Percentiles rank a stretch among this genome's conserved stretches.
These are phyloP conservation scores for Strigamia transsilvanica DNA, from an alignment of 2,888 invertebrate species.

Conservation along the genomic window DNA sequence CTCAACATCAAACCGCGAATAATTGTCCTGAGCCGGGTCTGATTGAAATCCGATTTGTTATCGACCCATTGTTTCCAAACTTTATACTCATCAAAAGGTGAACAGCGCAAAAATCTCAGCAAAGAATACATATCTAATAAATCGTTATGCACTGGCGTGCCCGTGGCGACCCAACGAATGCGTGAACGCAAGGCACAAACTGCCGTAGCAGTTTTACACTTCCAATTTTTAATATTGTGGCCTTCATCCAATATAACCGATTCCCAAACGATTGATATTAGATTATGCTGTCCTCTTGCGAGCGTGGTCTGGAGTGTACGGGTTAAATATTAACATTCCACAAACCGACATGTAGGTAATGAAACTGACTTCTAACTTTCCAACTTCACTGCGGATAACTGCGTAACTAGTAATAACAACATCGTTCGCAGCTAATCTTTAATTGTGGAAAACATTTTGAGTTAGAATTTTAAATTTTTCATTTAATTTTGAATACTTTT, in stretches of 20 bases:
- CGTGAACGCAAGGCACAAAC: conserved; percentile 73
- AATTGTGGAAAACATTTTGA: conserved; percentile 55
- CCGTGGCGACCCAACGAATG: conserved; percentile 86
- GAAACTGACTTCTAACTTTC: conserved; percentile 1
- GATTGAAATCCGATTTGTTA: conserved; percentile 72
- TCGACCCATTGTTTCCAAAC: conserved; percentile 95
- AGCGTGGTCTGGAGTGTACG: neutral
- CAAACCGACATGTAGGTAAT: neutral
- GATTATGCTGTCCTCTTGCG: neutral
- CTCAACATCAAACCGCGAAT: conserved; percentile 86
- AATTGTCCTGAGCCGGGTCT: conserved; percentile 79
- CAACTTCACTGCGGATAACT: conserved; percentile 68
- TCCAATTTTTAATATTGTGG: conserved; percentile 88
- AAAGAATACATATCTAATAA: conserved; percentile 73
- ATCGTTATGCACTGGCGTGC: conserved; percentile 95
- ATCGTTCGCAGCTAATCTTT: conserved; percentile 74
- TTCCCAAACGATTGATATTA: conserved; percentile 74
- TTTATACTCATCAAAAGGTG: conserved; percentile 88
- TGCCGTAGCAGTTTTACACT: conserved; percentile 76
- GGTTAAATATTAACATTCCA: neutral
- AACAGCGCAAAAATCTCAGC: conserved; percentile 76
- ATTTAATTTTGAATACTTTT: neutral
- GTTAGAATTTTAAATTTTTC: conserved; percentile 46
- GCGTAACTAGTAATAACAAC: conserved; percentile 91
- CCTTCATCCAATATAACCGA: conserved; percentile 93